Evolutionary conservation across 2,888 invertebrate species (phyloP).

Genomic region (Temnothorax rugatulus): DNA sequence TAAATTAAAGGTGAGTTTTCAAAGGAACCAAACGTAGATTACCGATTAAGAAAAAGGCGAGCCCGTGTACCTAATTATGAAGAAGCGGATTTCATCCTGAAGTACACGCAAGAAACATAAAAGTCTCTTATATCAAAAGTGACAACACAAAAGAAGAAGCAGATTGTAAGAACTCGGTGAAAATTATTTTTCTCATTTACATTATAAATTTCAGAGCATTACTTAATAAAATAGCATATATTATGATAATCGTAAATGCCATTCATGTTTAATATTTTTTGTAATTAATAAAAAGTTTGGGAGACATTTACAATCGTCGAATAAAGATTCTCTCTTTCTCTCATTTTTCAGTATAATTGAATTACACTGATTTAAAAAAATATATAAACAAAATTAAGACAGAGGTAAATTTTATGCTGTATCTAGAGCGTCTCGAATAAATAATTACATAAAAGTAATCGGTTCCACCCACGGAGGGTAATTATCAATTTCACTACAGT

Average conservation of each 20-base stretch:
- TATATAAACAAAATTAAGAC: background rate
- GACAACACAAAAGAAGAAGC: background rate
- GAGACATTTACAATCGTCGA: background rate
- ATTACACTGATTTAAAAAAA: slow-evolving; percentile 3
- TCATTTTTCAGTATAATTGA: slow-evolving; percentile 1
- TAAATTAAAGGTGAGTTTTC: slow-evolving; percentile 47
- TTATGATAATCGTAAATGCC: background rate
- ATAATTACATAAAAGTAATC: slow-evolving; percentile 63
- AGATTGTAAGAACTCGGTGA: background rate
- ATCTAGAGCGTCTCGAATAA: slow-evolving; percentile 46
- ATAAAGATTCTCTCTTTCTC: background rate
- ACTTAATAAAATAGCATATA: background rate
- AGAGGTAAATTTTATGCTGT: background rate
- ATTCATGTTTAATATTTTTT: background rate
- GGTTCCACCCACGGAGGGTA: slow-evolving; percentile 50
- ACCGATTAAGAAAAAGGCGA: slow-evolving; percentile 47
- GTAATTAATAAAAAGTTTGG: slow-evolving; percentile 11
- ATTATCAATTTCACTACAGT: slow-evolving; percentile 60
- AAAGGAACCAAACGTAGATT: slow-evolving; percentile 37
- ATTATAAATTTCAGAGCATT: slow-evolving; percentile 9
- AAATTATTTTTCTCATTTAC: background rate
- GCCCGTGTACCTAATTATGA: slow-evolving; percentile 45
- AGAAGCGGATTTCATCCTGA: slow-evolving; percentile 30
- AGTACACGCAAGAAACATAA: slow-evolving; percentile 12
- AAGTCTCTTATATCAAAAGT: slow-evolving; percentile 3